Evolutionary conservation across 2,113 vertebrate genomes (phyloP).

Genomic region (Rynchops niger): DNA sequence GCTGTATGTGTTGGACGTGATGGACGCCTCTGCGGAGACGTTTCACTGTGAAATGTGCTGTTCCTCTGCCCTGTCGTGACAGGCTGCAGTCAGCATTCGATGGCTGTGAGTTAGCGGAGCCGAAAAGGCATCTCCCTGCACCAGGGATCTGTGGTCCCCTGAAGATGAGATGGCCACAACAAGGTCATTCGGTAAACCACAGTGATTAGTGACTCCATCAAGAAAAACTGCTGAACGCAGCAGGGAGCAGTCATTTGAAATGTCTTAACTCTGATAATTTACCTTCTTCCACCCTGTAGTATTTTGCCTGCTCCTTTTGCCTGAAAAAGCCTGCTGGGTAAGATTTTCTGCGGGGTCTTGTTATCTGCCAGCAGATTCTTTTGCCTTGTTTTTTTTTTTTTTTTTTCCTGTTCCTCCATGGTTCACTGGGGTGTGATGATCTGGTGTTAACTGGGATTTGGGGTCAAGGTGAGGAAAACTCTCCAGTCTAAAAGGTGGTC

Average conservation of each 20-base stretch:
- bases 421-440: neutral
- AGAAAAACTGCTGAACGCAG: conserved; percentile 56
- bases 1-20: neutral
- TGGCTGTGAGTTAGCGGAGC: neutral
- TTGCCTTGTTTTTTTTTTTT: neutral
- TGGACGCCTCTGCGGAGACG: neutral
- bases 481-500: neutral
- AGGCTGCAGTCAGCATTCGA: neutral
- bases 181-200: conserved; percentile 49
- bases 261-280: conserved; percentile 54
- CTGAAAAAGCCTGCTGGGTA: neutral
- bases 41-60: neutral
- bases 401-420: neutral
- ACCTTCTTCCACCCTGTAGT: conserved; percentile 5
- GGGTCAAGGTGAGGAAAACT: neutral
- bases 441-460: neutral
- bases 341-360: neutral
- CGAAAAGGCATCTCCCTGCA: neutral
- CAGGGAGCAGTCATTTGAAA: conserved; percentile 56
- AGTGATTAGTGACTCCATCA: conserved; percentile 63
- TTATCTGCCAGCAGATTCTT: neutral
- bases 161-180: conserved; percentile 39
- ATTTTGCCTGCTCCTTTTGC: neutral
- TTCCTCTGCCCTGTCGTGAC: neutral
- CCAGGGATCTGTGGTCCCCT: neutral